Base-by-base conservation (phyloP, 2,797 vertebrate genomes). In the Myotis pilosus region DNA sequence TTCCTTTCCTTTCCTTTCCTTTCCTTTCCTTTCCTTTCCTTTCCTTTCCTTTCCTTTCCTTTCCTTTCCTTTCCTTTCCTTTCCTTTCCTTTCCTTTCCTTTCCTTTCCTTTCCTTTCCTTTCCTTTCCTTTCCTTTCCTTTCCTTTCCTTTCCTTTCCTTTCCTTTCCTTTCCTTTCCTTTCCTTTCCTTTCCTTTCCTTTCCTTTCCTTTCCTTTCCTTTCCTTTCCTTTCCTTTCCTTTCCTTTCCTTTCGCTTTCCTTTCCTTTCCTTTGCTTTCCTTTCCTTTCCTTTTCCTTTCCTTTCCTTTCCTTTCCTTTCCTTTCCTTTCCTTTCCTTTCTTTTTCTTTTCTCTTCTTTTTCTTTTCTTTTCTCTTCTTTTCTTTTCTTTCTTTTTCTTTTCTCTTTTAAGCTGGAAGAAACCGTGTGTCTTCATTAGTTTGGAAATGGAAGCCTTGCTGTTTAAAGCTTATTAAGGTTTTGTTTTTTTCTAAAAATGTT, bases 401-500 rank as follows among this genome's bases (percentile, higher is more conserved):
- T 44, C 44, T 72, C 88, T 82, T 87, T 44, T 57, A 82, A 90
- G 13, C 64, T 60, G 49, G 19, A 62, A 94, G 22, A 87, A 64
- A 62, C 41, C 2, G 12, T 36, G 7, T 74, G 22, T 83, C 30
- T 47, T 95, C 64, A 74, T 86, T 89, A 66, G 72, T 94, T 88
- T 89, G 51, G 74, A 96, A 69, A 75, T 9, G 38, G 55, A 49
- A 53, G 17, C 28, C 44, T 17, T 5, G 25, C 23, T 86, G 79
- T 90, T 83, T 12, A 71, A 88, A 76, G 25, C 8, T 74, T 81
- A 66, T 69, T 68, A 44, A 23, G 49, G 38, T 89, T 76, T 66
- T 25, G 66, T 93, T 89, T 83, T 60, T 28, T 71, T 93, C 78
- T 80, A 62, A 64, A 91, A 89, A 74, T 55, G 41, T 76, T 60